phyloP scores from a whole-genome alignment of 2,113 vertebrate species.

The Gasterosteus aculeatus region DNA sequence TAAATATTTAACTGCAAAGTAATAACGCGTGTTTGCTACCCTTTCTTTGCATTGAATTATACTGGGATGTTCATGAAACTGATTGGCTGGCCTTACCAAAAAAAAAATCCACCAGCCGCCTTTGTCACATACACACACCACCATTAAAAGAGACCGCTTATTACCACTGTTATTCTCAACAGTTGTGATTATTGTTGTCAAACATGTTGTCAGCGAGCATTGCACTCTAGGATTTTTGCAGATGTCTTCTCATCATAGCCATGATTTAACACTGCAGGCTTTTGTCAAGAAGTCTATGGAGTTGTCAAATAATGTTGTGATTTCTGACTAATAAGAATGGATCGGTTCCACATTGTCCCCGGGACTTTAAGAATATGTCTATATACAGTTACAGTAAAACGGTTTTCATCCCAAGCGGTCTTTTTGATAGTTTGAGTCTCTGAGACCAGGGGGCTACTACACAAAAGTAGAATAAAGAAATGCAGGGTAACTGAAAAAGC shows the following conservation, averaged over 20 bases:
- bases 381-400: background rate
- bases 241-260: slow-evolving; percentile 21
- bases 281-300: slow-evolving; percentile 24
- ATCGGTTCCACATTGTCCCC: slow-evolving; percentile 26
- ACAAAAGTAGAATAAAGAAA: too few species aligned
- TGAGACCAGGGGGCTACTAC: too few species aligned
- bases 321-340: slow-evolving; percentile 20
- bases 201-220: slow-evolving; percentile 45
- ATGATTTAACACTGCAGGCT: slow-evolving; percentile 13
- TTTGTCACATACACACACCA: background rate
- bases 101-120: too few species aligned
- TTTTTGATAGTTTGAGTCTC: background rate
- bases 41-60: too few species aligned
- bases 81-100: too few species aligned
- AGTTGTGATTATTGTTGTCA: slow-evolving; percentile 48
- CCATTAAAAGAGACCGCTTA: slow-evolving; percentile 5
- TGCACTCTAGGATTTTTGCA: slow-evolving; percentile 8
- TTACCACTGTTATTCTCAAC: slow-evolving; percentile 18
- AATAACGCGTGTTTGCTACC: too few species aligned
- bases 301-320: slow-evolving; percentile 31
- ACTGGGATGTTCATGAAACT: too few species aligned
- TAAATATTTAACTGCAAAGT: too few species aligned
- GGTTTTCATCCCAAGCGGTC: background rate
- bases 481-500: too few species aligned
- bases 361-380: background rate